Evolutionary conservation across 1,140 invertebrate genomes (phyloP).

Genomic region (Drosophila micromelanica): DNA sequence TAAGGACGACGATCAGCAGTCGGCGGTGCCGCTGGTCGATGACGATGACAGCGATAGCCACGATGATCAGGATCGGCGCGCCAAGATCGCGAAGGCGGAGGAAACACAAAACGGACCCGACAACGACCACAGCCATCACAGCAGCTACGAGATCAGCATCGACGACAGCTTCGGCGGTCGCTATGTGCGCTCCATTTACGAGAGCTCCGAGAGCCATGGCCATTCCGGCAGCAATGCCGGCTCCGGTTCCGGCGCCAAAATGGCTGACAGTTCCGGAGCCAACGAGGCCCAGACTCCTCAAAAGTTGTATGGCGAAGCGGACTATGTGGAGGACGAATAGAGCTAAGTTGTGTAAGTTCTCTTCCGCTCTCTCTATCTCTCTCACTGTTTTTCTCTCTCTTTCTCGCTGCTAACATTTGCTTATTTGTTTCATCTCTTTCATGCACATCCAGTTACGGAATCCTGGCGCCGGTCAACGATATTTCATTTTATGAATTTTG

Average conservation of each 20-base stretch:
- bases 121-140: slow-evolving; percentile 58
- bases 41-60: slow-evolving; percentile 69
- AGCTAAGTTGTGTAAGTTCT: slow-evolving; percentile 14
- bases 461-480: neutral
- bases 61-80: slow-evolving; percentile 20
- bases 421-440: neutral
- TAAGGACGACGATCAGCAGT: neutral
- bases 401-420: neutral
- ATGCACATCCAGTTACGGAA: neutral
- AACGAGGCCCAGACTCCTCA: neutral
- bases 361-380: neutral
- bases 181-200: slow-evolving; percentile 67
- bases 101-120: neutral
- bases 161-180: slow-evolving; percentile 71
- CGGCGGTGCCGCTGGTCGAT: neutral
- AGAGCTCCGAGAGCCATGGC: slow-evolving; percentile 67
- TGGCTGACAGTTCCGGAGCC: neutral
- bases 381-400: neutral
- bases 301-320: slow-evolving; percentile 1
- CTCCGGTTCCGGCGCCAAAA: slow-evolving; percentile 32
- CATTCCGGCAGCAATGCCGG: slow-evolving; percentile 47
- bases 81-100: neutral
- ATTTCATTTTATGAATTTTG: slow-evolving; percentile 12
- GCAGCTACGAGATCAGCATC: slow-evolving; percentile 76
- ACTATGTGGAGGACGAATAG: slow-evolving; percentile 55